These are phyloP conservation scores for Brachyhypopomus occidentalis DNA, from an alignment of 2,113 vertebrate species.

Conservation along the genomic window DNA sequence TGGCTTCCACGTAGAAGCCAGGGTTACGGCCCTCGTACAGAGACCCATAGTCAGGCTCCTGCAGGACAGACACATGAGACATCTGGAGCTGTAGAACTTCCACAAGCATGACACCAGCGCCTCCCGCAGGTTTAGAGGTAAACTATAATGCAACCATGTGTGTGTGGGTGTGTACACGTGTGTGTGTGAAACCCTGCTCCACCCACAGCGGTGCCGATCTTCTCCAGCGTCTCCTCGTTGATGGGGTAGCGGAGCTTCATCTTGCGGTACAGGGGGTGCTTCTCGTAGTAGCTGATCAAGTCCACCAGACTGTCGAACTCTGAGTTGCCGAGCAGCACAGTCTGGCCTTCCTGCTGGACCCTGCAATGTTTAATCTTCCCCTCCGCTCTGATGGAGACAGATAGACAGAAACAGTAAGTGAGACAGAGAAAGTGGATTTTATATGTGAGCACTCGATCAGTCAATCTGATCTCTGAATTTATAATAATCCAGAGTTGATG, in stretches of 20 bases:
- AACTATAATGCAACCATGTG: too few species aligned
- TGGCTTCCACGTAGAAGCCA: conserved; percentile 96
- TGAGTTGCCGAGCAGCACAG: conserved; percentile 89
- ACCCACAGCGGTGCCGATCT: conserved; percentile 96
- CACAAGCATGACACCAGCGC: too few species aligned
- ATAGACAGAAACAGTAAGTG: background rate
- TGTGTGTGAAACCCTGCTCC: background rate
- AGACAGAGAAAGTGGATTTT: background rate
- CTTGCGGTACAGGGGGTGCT: conserved; percentile 94
- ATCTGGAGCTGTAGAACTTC: background rate
- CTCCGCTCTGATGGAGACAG: conserved; percentile 80
- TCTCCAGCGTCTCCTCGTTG: conserved; percentile 97
- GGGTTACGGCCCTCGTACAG: conserved; percentile 94
- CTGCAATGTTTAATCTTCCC: conserved; percentile 99
- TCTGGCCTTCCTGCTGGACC: conserved; percentile 95
- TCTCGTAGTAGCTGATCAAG: conserved; percentile 96
- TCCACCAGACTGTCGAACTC: conserved; percentile 98
- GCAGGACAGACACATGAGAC: background rate
- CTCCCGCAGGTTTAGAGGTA: too few species aligned
- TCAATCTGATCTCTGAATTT: too few species aligned
- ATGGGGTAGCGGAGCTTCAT: conserved; percentile 99
- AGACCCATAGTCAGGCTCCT: conserved; percentile 97
- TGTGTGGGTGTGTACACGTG: background rate
- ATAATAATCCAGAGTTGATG: too few species aligned
- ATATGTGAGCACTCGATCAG: too few species aligned